These are phyloP conservation scores for Trachelipus rathkii DNA, from an alignment of 1,140 invertebrate genomes.

Conservation along the genomic window DNA sequence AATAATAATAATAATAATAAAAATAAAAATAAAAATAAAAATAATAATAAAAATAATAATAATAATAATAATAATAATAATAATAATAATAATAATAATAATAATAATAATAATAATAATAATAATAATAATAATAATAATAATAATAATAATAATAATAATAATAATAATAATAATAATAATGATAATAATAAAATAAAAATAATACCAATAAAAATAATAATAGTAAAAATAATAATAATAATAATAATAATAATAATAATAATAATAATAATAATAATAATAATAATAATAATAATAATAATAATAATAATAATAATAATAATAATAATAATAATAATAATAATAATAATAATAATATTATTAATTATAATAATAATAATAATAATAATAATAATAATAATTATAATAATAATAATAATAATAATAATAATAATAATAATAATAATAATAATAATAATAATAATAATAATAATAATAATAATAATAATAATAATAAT, in stretches of 20 bases:
- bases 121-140: neutral
- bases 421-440: slow-evolving; percentile 1
- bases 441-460: neutral
- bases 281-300: neutral
- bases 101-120: slow-evolving; percentile 7
- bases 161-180: neutral
- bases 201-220: neutral
- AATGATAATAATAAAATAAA: neutral
- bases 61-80: neutral
- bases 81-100: neutral
- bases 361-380: neutral
- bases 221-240: neutral
- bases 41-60: neutral
- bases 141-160: slow-evolving; percentile 2
- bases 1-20: too few relatives aligned
- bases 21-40: too few relatives aligned
- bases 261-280: slow-evolving; percentile 6
- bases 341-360: too few relatives aligned
- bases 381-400: neutral
- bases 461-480: slow-evolving; percentile 20
- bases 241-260: slow-evolving; percentile 3
- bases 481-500: slow-evolving; percentile 1
- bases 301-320: too few relatives aligned
- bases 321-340: too few relatives aligned
- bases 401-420: neutral